Base-by-base conservation (phyloP, 2,888 invertebrate genomes). In the Erebia palarica region DNA sequence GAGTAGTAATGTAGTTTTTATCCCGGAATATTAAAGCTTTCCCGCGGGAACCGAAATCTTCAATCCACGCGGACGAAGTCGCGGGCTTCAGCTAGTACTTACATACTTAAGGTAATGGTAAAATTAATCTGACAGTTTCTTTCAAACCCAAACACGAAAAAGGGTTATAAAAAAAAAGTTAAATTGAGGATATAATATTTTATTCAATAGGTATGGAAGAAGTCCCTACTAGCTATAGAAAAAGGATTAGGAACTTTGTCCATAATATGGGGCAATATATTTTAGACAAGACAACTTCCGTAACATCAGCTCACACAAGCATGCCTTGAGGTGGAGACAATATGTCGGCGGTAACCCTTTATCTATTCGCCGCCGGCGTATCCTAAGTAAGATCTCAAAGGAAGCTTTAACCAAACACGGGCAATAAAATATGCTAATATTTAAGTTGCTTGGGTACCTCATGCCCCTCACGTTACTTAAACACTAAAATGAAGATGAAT, bases 401-500 rank as follows among this genome's bases (percentile, higher is more conserved):
- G 86, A 86, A 85, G 84, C 82, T 79, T 76, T 75, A 76, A 72
- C 79, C 83, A 87, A 89, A 90, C 89, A 87, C 65, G 81, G 78
- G 81, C 88, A 85, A 87, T 90, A 89, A 89, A 88, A 85, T 83
- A 83, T 83, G 86, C 87, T 85, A 90, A 91, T 88, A 90, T 91
- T 90, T 87, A 63, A 49, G 65, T 55, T 53, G 27, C 51, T 53
- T 16, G n/a, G 81, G 84, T 81, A 84, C 1, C 86, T 80, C 81
- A 82, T 84, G 84, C 86, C 86, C 84, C 84, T 84, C 80, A 74
- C 82, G 79, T 80, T 79, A 81, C 80, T 82, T 79, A 80, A 76
- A 82, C 55, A 36, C 16, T 78, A 80, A 78, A 82, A 84, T 84
- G 84, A 84, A 80, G 79, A 77, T 78, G 51, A 58, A 49, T 18